A percentile compares a stretch with the other conserved stretches of the same genome.
Evolutionary conservation across 2,113 vertebrate genomes (phyloP).

Genomic region (Jacana jacana): DNA sequence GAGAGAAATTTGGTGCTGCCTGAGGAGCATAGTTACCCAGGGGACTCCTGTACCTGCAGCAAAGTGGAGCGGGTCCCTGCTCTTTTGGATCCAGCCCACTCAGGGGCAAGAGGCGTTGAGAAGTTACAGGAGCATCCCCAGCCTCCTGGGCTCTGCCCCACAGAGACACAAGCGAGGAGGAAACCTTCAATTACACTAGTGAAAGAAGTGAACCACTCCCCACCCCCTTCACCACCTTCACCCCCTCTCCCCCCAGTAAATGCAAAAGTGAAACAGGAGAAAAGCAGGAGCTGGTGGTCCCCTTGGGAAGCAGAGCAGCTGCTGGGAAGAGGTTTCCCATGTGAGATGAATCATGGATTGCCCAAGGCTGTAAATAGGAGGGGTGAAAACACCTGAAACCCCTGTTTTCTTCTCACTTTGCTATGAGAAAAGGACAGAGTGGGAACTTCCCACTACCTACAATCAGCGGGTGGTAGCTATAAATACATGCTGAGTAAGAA

Average conservation of each 20-base stretch:
- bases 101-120: rapidly evolving
- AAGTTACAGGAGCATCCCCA: neutral
- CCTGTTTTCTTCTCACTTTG: neutral
- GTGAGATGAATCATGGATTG: neutral
- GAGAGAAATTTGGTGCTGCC: neutral
- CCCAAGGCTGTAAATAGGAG: neutral
- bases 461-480: neutral
- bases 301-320: neutral
- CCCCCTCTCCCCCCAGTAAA: neutral
- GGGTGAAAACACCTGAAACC: neutral
- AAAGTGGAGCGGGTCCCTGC: rapidly evolving
- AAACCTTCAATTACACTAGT: neutral
- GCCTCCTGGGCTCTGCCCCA: neutral
- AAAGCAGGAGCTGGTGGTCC: neutral
- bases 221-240: no score
- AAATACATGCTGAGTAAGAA: neutral
- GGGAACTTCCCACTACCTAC: neutral
- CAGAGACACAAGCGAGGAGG: neutral
- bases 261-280: neutral
- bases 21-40: neutral
- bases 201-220: neutral
- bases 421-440: neutral
- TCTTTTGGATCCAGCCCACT: neutral
- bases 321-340: neutral
- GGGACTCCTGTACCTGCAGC: neutral